Evolutionary conservation across 2,888 invertebrate species (phyloP).

Genomic region (Leptinotarsa peninsularis): DNA sequence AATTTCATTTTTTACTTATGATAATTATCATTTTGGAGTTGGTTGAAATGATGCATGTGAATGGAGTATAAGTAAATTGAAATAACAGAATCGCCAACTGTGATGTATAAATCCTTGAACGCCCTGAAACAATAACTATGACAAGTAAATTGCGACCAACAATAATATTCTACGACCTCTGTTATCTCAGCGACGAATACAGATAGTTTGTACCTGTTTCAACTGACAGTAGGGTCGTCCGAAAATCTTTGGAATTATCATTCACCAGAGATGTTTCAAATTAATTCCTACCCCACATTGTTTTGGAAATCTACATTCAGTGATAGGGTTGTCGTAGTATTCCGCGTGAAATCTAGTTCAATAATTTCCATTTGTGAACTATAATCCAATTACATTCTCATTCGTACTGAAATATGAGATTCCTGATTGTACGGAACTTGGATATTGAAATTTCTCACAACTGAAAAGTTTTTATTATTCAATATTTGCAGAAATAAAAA

Average conservation of each 20-base stretch:
- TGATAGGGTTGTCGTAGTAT: background rate
- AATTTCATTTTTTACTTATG: too few relatives aligned
- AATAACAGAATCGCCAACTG: background rate
- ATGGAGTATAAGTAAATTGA: background rate
- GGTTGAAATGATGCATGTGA: background rate
- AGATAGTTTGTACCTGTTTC: background rate
- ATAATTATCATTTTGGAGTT: too few relatives aligned
- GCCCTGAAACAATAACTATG: background rate
- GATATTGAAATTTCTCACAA: background rate
- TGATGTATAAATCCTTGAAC: background rate
- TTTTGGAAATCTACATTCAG: background rate
- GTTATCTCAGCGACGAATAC: background rate
- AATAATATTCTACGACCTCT: background rate
- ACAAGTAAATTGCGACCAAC: background rate
- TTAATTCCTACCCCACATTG: background rate
- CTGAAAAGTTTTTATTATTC: too few relatives aligned
- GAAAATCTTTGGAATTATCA: constrained; percentile 1
- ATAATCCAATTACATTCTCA: background rate
- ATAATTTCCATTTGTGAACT: background rate
- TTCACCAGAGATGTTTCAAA: background rate
- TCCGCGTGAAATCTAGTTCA: background rate
- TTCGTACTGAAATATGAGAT: background rate
- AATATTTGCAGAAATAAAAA: too few relatives aligned
- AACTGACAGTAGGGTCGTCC: background rate
- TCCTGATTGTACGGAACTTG: background rate